These are phyloP conservation scores for Rhadina sibilatrix DNA, from an alignment of 2,113 vertebrate genomes.

Conservation along the genomic window DNA sequence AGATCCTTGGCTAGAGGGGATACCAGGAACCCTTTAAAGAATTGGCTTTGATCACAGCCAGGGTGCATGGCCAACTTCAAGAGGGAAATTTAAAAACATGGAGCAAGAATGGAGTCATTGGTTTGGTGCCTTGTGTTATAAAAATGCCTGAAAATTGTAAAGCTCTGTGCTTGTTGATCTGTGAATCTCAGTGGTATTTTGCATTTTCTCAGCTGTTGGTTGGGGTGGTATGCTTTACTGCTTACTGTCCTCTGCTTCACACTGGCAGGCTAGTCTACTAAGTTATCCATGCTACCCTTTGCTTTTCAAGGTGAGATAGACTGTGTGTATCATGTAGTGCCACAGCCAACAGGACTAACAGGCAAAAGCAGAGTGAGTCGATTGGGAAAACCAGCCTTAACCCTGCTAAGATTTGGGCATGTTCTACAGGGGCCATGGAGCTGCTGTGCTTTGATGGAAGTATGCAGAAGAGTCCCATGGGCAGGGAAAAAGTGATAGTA, in stretches of 20 bases:
- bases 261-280: neutral
- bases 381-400: neutral
- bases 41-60: neutral
- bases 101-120: neutral
- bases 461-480: neutral
- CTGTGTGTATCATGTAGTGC: neutral
- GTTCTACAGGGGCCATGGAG: neutral
- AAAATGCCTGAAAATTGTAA: neutral
- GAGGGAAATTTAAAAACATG: neutral
- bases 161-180: neutral
- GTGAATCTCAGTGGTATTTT: neutral
- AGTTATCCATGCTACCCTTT: neutral
- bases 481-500: neutral
- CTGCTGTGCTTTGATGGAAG: neutral
- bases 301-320: neutral
- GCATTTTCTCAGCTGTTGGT: neutral
- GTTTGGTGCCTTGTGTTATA: slow-evolving; percentile 27
- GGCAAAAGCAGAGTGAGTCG: neutral
- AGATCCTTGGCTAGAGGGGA: neutral
- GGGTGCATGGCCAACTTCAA: neutral
- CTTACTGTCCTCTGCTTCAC: neutral
- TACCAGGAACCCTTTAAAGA: neutral
- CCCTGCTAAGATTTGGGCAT: neutral
- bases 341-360: neutral
- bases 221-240: neutral